Conservation (phyloP, 2,113 vertebrate genomes). For the Spheniscus mendiculus region DNA sequence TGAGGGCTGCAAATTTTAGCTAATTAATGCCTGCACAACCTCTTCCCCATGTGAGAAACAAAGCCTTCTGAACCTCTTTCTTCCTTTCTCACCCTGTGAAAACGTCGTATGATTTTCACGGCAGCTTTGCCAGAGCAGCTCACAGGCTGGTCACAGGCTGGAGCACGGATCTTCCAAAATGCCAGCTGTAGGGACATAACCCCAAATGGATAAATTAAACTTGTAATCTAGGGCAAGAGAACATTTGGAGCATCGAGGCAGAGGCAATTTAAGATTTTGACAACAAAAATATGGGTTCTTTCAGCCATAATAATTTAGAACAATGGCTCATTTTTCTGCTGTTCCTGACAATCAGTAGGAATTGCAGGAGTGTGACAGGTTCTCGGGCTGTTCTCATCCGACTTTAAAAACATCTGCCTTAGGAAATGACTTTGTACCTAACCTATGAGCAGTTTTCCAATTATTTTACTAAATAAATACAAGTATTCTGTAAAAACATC, state of each 20-base stretch:
- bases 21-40: not conserved
- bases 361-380: not conserved
- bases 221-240: not conserved
- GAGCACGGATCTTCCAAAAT: not conserved
- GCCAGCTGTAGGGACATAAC: not conserved
- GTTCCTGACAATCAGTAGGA: not conserved
- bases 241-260: not conserved
- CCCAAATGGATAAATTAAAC: not conserved
- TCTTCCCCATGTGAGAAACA: not conserved
- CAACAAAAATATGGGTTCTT: constrained; percentile 20
- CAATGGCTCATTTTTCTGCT: not conserved
- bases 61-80: not conserved
- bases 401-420: not conserved
- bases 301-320: not conserved
- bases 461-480: constrained; percentile 14
- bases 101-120: fast-evolving
- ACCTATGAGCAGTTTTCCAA: not conserved
- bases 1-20: not conserved
- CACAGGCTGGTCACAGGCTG: not conserved
- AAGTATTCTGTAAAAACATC: not conserved
- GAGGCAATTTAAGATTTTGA: not conserved
- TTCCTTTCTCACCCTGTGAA: not conserved
- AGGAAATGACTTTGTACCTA: not conserved
- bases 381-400: not conserved
- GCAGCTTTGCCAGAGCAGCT: not conserved